Base-by-base conservation (phyloP, 2,888 invertebrate genomes). In the Tridacna crocea region DNA sequence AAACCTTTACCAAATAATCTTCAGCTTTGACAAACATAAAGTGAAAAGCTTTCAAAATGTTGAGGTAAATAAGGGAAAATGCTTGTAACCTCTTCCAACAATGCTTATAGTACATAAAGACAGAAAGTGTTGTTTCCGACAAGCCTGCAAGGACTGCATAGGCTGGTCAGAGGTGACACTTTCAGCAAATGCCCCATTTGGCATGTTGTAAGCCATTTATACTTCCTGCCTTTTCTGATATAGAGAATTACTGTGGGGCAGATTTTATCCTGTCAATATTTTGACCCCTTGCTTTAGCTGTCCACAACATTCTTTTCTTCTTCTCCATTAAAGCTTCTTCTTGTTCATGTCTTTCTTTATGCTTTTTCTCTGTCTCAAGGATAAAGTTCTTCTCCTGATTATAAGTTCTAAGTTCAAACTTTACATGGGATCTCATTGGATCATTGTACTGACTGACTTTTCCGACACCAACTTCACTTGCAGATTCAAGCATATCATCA, bases 381-480 rank as follows among this genome's bases (percentile, higher is more conserved):
- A 92, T 86, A 70, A 88, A 87, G 51, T 92, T 88, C 58, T 88
- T 83, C 70, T 93, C 92, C 72, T 94, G 93, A 79, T 92, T 85
- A 76, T 93, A 90, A 17, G 94, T 94, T 46, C 89, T 83, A 79
- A 94, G 88, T 76, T 92, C 91, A 90, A 94, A 93, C 79, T 91
- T 89, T 22, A 90, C 88, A 85, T 93, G 91, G 47, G 87, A 91
- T 27, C 93, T 82, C 89, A 94, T 80, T 12, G 93, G 94, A 65
- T 92, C 90, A 80, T 93, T 93, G 83, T 87, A 92, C 47, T 88
- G 87, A 78, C 92, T 93, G 60, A 93, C 91, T 72, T 89, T 89
- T 4, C 92, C 92, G 19, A 89, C 58, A 17, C 87, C 90, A 11
- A 89, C 84, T 36, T 87, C 88, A 77, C 85, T 85, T 11, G 88